Evolutionary conservation across 2,888 invertebrate genomes (phyloP).

Genomic region (Tipula lateralis): DNA sequence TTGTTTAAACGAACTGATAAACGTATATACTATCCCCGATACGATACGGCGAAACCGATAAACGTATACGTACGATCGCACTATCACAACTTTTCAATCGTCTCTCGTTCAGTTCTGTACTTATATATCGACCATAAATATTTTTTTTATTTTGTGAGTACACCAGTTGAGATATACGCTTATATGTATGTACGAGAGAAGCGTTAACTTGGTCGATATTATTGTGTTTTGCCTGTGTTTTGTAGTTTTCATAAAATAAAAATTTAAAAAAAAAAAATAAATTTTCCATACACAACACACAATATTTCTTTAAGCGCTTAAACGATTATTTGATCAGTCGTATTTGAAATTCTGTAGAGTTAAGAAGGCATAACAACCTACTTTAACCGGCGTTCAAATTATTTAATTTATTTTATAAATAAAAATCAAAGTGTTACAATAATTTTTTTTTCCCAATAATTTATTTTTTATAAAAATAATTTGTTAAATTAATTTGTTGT

Average conservation of each 20-base stretch:
- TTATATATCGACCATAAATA: neutral
- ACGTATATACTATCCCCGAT: too few relatives aligned
- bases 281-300: neutral
- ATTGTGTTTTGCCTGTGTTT: neutral
- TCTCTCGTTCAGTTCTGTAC: neutral
- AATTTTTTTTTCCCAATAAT: neutral
- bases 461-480: neutral
- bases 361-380: neutral
- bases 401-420: neutral
- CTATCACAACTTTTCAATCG: neutral
- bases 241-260: neutral
- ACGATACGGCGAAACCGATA: too few relatives aligned
- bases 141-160: neutral
- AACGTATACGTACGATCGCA: neutral
- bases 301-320: neutral
- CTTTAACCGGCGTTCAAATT: neutral
- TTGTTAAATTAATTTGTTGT: neutral
- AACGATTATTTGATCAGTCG: slow-evolving; percentile 11
- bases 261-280: neutral
- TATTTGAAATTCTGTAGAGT: neutral
- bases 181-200: neutral
- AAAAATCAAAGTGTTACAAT: neutral
- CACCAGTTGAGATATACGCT: neutral
- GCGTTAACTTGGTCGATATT: neutral
- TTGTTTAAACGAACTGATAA: too few relatives aligned